Conservation (phyloP, 2,113 vertebrate species). For the Mionectes macconnelli region DNA sequence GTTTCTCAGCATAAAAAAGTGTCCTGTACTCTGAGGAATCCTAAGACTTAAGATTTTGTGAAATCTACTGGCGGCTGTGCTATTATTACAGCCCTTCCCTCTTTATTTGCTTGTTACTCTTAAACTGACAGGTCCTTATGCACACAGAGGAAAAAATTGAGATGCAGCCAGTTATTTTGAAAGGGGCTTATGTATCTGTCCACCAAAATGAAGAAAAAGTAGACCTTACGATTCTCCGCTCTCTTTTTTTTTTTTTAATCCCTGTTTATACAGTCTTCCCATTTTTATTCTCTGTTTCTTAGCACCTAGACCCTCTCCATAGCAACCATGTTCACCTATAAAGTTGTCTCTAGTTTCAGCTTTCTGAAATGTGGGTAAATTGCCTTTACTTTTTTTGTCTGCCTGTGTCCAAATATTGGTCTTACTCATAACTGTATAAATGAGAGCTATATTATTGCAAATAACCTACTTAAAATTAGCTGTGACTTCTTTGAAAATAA, state of each 20-base stretch:
- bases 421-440: neutral
- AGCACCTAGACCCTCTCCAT: neutral
- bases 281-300: neutral
- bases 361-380: neutral
- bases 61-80: fast-evolving
- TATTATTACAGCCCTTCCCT: neutral
- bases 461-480: neutral
- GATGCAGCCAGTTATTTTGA: neutral
- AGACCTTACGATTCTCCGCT: neutral
- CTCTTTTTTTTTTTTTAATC: neutral
- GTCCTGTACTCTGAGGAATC: neutral
- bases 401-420: neutral
- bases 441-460: neutral
- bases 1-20: neutral
- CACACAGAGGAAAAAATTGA: neutral
- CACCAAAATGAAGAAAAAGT: neutral
- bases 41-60: neutral
- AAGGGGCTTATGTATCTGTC: neutral
- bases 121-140: neutral
- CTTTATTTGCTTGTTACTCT: neutral
- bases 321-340: neutral
- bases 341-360: neutral
- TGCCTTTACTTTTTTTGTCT: neutral
- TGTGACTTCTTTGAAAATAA: neutral
- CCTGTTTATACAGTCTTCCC: neutral